Conservation (phyloP, 2,113 vertebrate genomes). For the Nothocercus julius region DNA sequence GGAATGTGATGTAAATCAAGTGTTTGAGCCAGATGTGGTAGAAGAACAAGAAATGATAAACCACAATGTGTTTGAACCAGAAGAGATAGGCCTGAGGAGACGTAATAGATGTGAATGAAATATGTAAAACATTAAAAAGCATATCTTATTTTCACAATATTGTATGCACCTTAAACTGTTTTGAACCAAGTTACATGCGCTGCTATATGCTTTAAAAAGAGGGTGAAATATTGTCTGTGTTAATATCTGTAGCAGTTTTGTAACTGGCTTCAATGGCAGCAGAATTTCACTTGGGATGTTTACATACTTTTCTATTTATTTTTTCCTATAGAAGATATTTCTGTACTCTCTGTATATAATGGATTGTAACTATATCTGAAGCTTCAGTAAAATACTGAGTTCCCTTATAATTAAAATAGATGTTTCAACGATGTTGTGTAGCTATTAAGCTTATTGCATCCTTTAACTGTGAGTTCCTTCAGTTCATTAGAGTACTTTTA, state of each 20-base stretch:
- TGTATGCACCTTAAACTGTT: conserved; percentile 66
- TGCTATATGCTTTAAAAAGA: conserved; percentile 49
- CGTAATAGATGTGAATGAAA: conserved; percentile 82
- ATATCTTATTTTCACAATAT: neutral
- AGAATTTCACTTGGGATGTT: conserved; percentile 49
- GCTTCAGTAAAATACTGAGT: neutral
- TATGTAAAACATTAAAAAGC: neutral
- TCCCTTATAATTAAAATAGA: conserved; percentile 8
- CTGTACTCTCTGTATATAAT: conserved; percentile 57
- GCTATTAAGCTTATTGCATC: neutral
- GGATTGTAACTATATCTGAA: conserved; percentile 30
- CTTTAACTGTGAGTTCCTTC: neutral
- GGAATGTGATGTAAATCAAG: conserved; percentile 35
- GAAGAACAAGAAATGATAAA: conserved; percentile 51
- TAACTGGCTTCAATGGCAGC: conserved; percentile 19
- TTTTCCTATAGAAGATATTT: conserved; percentile 53
- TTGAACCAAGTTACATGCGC: conserved; percentile 11
- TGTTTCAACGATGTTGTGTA: conserved; percentile 30
- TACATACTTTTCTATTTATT: conserved; percentile 70
- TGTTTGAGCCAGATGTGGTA: conserved; percentile 44
- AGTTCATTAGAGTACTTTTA: conserved; percentile 48
- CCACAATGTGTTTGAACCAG: conserved; percentile 9
- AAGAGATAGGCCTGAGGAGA: conserved; percentile 75
- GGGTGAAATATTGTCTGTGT: neutral
- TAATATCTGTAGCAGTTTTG: neutral